phyloP scores from a whole-genome alignment of 2,113 vertebrate species.

The Xyliphius kryptos region DNA sequence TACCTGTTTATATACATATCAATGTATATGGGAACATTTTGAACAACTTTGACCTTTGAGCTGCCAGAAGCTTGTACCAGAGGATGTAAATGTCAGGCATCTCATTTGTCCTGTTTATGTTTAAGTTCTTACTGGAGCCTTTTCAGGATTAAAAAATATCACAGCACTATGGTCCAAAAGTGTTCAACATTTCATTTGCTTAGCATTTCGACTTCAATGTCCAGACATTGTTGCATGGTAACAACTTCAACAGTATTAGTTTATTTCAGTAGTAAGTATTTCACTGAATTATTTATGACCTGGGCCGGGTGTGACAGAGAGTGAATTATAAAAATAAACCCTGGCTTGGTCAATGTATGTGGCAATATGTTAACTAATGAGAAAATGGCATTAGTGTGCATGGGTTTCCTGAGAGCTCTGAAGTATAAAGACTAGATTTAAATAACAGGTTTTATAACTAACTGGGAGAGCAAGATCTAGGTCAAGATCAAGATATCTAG shows the following conservation, averaged over 20 bases:
- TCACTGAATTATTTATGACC: conserved; percentile 71
- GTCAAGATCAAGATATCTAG: too few relatives aligned
- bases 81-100: conserved; percentile 1
- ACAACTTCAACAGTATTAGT: conserved; percentile 82
- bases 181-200: conserved; percentile 74
- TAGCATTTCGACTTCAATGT: conserved; percentile 37
- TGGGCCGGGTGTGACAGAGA: conserved; percentile 30
- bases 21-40: too few relatives aligned
- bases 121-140: conserved; percentile 47
- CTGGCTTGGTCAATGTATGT: background rate
- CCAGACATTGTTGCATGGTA: conserved; percentile 73
- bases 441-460: too few relatives aligned
- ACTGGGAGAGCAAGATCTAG: too few relatives aligned
- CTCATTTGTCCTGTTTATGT: conserved; percentile 52
- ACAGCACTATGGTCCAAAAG: conserved; percentile 79
- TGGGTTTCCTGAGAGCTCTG: too few relatives aligned
- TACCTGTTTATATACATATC: too few relatives aligned
- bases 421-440: too few relatives aligned
- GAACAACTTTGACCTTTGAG: background rate
- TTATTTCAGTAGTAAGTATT: conserved; percentile 68
- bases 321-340: conserved; percentile 38
- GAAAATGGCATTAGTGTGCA: background rate
- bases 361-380: background rate
- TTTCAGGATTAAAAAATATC: conserved; percentile 49
- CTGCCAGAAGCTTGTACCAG: background rate